A percentile compares a stretch with the other conserved stretches of the same genome.
These are phyloP conservation scores for Gouania willdenowi DNA, from an alignment of 2,797 vertebrate genomes.

Conservation along the genomic window DNA sequence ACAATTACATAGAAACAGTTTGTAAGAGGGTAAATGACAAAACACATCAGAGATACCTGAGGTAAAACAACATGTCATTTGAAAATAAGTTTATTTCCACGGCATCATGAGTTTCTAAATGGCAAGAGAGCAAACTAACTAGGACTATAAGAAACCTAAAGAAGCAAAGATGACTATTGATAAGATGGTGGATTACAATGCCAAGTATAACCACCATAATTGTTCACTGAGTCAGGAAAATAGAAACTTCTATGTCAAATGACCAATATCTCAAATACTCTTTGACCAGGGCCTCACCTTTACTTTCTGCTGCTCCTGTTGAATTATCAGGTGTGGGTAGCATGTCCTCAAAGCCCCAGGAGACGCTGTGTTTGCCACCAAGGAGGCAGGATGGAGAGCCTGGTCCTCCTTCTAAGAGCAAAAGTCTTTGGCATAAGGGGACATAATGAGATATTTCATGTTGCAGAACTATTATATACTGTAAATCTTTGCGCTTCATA, in stretches of 20 bases:
- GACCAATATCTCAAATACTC: background rate
- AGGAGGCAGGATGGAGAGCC: slow-evolving; percentile 96
- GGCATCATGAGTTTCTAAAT: no score
- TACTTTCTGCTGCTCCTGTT: slow-evolving; percentile 86
- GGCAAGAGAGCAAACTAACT: no score
- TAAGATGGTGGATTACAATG: no score
- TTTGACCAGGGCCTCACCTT: slow-evolving; percentile 85
- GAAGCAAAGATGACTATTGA: no score
- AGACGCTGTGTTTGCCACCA: slow-evolving; percentile 95
- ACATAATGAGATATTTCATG: slow-evolving; percentile 9
- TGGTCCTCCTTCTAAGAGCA: slow-evolving; percentile 94
- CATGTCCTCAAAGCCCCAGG: slow-evolving; percentile 99
- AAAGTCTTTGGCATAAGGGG: no score
- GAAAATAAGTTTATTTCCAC: no score
- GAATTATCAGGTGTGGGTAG: slow-evolving; percentile 91
- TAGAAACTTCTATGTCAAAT: background rate
- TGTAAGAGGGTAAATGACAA: slow-evolving; percentile 3
- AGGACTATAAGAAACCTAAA: no score
- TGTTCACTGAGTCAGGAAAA: background rate
- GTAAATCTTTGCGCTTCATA: background rate
- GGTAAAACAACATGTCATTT: no score
- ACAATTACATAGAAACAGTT: slow-evolving; percentile 18
- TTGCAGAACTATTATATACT: slow-evolving; percentile 1
- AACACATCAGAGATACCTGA: background rate
- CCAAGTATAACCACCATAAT: background rate